Conservation (phyloP, 2,888 invertebrate genomes). For the Patella depressa region DNA sequence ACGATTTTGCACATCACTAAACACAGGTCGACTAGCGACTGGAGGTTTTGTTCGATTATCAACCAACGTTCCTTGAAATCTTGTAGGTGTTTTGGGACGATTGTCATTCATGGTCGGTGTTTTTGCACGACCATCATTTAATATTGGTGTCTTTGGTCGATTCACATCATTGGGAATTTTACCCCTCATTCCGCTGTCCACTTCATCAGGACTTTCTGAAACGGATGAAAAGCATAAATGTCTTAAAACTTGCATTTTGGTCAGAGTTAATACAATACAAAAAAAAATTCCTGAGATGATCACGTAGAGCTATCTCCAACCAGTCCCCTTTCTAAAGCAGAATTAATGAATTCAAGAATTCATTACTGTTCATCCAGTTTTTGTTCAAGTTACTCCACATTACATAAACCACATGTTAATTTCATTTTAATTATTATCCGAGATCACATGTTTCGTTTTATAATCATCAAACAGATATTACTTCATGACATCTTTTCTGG, state of each 20-base stretch:
- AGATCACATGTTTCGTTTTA: too few species aligned
- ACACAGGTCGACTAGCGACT: slow-evolving; percentile 33
- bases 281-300: too few species aligned
- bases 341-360: too few species aligned
- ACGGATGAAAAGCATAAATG: slow-evolving; percentile 20
- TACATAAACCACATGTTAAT: too few species aligned
- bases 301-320: not conserved
- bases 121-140: slow-evolving; percentile 48
- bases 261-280: not conserved
- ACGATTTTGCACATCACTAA: slow-evolving; percentile 37
- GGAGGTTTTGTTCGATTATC: slow-evolving; percentile 42
- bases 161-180: slow-evolving; percentile 27
- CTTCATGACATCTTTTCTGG: too few species aligned
- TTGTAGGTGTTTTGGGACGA: slow-evolving; percentile 60
- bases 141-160: slow-evolving; percentile 47
- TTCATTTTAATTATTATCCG: too few species aligned
- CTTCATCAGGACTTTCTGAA: slow-evolving; percentile 24
- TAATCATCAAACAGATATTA: too few species aligned
- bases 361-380: too few species aligned
- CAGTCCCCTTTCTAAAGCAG: too few species aligned
- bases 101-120: slow-evolving; percentile 45
- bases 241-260: slow-evolving; percentile 3
- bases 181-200: not conserved
- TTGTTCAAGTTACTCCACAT: too few species aligned
- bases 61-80: slow-evolving; percentile 39